Base-by-base conservation (phyloP, 2,888 invertebrate species). In the Cerastis leucographa region DNA sequence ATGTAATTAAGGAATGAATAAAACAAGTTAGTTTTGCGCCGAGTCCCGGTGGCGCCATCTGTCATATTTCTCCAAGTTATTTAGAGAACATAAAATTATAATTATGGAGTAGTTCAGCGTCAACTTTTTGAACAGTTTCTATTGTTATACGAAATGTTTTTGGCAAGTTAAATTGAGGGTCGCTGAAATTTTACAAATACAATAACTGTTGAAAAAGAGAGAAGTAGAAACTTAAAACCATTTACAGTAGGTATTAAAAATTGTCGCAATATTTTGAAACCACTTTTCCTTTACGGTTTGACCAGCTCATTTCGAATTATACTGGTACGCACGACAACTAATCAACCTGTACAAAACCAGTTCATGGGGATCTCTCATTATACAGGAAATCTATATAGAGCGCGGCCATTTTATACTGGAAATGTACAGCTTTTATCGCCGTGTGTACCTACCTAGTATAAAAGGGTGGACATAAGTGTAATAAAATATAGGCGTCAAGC, bases 1-100 rank as follows among this genome's bases (percentile, higher is more conserved):
- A 83, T 73, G 49, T 69, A 83, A 83, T 83, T 79, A 76, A 40
- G 49, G 69, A 40, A 66, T 73, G 74, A 81, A 79, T 79, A 74
- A 74, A 71, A 83, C 40, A 65, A 67, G 66, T 76, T 76, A 56
- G 69, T 86, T n/a, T 73, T 64, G 29, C 19, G 12, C 56, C 46
- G 17, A 67, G n/a, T 79, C 87, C 85, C 87, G 11, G 25, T 65
- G 73, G 87, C 25, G 54, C 72, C 83, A 85, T 88, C 83, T 85
- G 78, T 88, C 79, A 77, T 71, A 74, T 71, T 80, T 76, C 35
- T 40, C 76, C 12, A 65, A 64, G 54, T 72, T 76, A 72, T 83
- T 81, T 72, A 67, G 42, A 42, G 25, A 40, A 71, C 61, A 56
- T 51, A 78, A 70, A 74, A 76, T 77, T 71, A 54, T 71, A n/a